Base-by-base conservation (phyloP, 2,888 invertebrate species). In the Stegophylla sp. region DNA sequence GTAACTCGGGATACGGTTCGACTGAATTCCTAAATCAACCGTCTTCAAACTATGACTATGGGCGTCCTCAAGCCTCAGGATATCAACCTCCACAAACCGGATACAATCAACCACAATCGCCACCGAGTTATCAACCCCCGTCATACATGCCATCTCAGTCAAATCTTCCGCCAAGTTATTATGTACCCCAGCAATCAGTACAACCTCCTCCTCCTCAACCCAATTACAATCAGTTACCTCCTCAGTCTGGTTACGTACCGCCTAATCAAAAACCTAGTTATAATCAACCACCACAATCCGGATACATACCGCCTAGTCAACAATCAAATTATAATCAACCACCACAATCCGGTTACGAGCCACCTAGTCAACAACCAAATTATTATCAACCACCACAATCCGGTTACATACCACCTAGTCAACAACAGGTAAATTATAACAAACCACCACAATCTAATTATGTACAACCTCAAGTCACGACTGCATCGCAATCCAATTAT, bases 371-470 rank as follows among this genome's bases (percentile, higher is more conserved):
- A 59, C 67, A 75, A 20, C 17, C 51, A 12, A 69, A 26, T 34
- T 66, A 73, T 59, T 59, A 66, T 17, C 43, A 41, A 69, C 75
- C 82, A 20, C 61, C 75, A 12, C 81, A 76, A 28, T 67, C 53
- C 20, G 53, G 45, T 34, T 26, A 81, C 10, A 59, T 63, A 20
- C 82, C 74, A 61, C 82, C 82, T 59, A 67, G 71, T 71, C 76
- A 77, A 48, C 82, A 82, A 23, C 83, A 82, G 12, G n/a, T n/a
- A n/a, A 64, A 67, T 15, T 69, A 83, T 28, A 83, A 82, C n/a
- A 75, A 61, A 75, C 82, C 82, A 41, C 41, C 51, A 10, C 53
- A 72, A 17, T 56, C 66, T 1, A 51, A 28, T 48, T 48, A 71
- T 20, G 41, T n/a, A 23, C 69, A 56, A 12, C 64, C 63, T n/a